phyloP scores from a whole-genome alignment of 1,140 invertebrate genomes.

The Octopus bimaculoides region DNA sequence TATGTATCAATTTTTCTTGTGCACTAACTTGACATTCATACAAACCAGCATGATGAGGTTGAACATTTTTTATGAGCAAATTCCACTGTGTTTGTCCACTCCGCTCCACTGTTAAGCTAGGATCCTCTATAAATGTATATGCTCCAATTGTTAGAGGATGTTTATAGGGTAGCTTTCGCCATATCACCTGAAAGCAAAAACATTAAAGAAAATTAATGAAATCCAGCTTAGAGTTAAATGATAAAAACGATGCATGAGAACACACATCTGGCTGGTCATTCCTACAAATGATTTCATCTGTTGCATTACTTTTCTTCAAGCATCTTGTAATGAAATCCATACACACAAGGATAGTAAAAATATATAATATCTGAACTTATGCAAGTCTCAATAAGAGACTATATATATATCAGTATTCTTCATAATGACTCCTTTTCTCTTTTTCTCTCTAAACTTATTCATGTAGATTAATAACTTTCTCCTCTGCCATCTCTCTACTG shows the following conservation, averaged over 20 bases:
- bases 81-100: constrained; percentile 16
- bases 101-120: constrained; percentile 19
- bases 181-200: constrained; percentile 20
- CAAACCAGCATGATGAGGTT: constrained; percentile 15
- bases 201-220: not conserved
- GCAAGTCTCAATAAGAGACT: too few species aligned
- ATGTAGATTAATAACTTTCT: too few species aligned
- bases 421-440: too few species aligned
- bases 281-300: too few species aligned
- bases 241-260: not conserved
- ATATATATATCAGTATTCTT: too few species aligned
- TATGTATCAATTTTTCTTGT: constrained; percentile 10
- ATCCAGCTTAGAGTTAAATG: not conserved
- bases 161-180: constrained; percentile 18
- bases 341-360: too few species aligned
- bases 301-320: too few species aligned
- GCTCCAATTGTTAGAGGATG: constrained; percentile 19
- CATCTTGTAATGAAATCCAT: too few species aligned
- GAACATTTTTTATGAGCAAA: constrained; percentile 18
- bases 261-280: too few species aligned
- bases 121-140: constrained; percentile 19
- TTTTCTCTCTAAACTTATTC: too few species aligned
- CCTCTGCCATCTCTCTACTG: too few species aligned
- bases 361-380: too few species aligned
- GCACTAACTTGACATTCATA: constrained; percentile 25